phyloP scores from a whole-genome alignment of 2,888 invertebrate species.

The Drosophila helvetica region DNA sequence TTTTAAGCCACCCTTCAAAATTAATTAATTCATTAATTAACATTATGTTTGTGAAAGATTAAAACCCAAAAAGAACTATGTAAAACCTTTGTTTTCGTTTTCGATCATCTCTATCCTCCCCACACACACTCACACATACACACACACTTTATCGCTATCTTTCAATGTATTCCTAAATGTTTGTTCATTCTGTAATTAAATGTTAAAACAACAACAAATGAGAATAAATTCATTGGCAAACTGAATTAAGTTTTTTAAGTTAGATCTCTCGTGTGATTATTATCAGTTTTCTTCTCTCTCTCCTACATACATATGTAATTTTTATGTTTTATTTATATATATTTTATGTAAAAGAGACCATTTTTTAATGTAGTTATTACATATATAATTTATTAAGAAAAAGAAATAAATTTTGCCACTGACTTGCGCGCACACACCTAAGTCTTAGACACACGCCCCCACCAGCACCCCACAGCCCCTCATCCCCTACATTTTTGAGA shows the following conservation, averaged over 20 bases:
- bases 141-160: slow-evolving; percentile 5
- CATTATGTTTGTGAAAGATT: slow-evolving; percentile 65
- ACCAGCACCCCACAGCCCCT: slow-evolving; percentile 16
- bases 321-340: slow-evolving; percentile 43
- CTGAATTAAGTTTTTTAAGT: slow-evolving; percentile 67
- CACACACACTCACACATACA: not conserved
- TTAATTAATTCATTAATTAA: slow-evolving; percentile 61
- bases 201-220: slow-evolving; percentile 41
- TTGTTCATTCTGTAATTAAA: slow-evolving; percentile 52
- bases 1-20: slow-evolving; percentile 66
- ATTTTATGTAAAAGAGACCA: slow-evolving; percentile 51
- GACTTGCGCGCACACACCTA: slow-evolving; percentile 65
- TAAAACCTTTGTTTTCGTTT: slow-evolving; percentile 55
- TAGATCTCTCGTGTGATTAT: slow-evolving; percentile 73
- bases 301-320: slow-evolving; percentile 44
- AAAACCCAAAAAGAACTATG: slow-evolving; percentile 60
- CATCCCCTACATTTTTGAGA: not conserved
- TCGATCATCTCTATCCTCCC: slow-evolving; percentile 30
- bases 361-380: slow-evolving; percentile 46
- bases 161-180: slow-evolving; percentile 64
- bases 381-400: slow-evolving; percentile 36
- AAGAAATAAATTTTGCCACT: slow-evolving; percentile 53
- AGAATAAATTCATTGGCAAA: slow-evolving; percentile 63
- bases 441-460: slow-evolving; percentile 44
- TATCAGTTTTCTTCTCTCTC: not conserved